Evolutionary conservation across 1,140 invertebrate species (phyloP).

Genomic region (Zaprionus tsacasi): DNA sequence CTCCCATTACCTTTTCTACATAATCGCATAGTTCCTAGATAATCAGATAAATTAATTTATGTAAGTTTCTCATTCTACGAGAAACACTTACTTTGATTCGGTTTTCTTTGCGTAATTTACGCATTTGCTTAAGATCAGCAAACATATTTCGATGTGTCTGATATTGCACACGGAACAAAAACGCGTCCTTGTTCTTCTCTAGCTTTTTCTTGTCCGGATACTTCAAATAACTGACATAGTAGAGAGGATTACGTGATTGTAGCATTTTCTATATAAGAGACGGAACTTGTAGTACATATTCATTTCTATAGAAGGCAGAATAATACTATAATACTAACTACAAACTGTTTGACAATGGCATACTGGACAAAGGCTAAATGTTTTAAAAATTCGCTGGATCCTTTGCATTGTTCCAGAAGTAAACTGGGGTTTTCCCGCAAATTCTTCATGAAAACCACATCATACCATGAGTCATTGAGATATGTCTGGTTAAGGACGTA

Average conservation of each 20-base stretch:
- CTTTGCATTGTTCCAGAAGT: conserved; percentile 61
- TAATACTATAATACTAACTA: conserved; percentile 32
- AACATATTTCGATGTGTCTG: conserved; percentile 78
- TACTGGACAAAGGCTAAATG: conserved; percentile 58
- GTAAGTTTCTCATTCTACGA: not conserved
- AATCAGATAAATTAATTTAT: not conserved
- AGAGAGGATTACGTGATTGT: conserved; percentile 68
- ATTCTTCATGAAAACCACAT: conserved; percentile 72
- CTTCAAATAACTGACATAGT: conserved; percentile 61
- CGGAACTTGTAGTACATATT: not conserved
- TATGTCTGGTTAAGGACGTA: conserved; percentile 74
- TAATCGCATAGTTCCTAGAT: conserved; percentile 37
- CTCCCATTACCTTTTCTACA: conserved; percentile 75
- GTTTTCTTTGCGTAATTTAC: conserved; percentile 40
- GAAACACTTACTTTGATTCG: conserved; percentile 26
- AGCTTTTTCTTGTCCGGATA: conserved; percentile 64
- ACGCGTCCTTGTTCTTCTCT: conserved; percentile 56
- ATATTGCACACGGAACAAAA: conserved; percentile 74
- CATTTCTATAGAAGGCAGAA: too few species aligned
- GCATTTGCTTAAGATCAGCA: conserved; percentile 54
- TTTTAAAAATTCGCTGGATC: conserved; percentile 43
- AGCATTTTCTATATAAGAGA: conserved; percentile 70
- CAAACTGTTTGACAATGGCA: conserved; percentile 63
- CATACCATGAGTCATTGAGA: conserved; percentile 71
- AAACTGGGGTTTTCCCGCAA: conserved; percentile 60